Evolutionary conservation across 2,113 vertebrate species (phyloP), one percentile per base, ranked within the genome.

Genomic region (Chaenocephalus aceratus): DNA sequence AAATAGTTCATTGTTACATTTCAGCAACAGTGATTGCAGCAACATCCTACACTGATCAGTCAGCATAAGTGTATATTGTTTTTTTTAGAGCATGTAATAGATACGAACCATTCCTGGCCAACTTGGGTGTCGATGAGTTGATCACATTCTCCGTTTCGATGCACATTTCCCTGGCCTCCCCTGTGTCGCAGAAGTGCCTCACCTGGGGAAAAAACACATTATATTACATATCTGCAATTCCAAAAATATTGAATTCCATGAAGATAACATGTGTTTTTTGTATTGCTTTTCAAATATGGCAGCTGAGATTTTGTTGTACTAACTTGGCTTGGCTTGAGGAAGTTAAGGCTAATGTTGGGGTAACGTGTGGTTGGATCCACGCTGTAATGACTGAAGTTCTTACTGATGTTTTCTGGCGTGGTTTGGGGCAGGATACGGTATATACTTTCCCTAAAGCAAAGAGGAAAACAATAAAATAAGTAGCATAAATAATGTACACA

Each of bases 351-450:
- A 57, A 99, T 96, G 52, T 99, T 99, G 88, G 98, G 98, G 63
- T 99, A 99, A 4, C 98, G 96, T 30, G 98, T 99, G 52, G 96
- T 96, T 0, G 98, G 98, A 83, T 99, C 97, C 3, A 99, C 94
- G 72, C 98, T 98, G 93, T 97, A 99, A 0, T 97, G 97, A 92
- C 97, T 97, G 94, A 97, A 97, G 95, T 99, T 99, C 86, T 99
- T 99, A 90, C 95, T 99, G 93, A 99, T 96, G 10, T 99, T 99
- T 92, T 99, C 97, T 5, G 98, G 97, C 2, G 98, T 99, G 36
- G 98, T 99, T 93, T 99, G 98, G 80, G 98, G 98, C 87, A 99
- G 90, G 1, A 99, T 91, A 41, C 98, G 96, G 41, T 99, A 99
- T 89, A 99, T 96, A 82, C 97, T 99, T 90, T 99, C 98, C 92